These are phyloP conservation scores for Ranitomeya variabilis DNA, from an alignment of 2,113 vertebrate genomes.

Conservation along the genomic window DNA sequence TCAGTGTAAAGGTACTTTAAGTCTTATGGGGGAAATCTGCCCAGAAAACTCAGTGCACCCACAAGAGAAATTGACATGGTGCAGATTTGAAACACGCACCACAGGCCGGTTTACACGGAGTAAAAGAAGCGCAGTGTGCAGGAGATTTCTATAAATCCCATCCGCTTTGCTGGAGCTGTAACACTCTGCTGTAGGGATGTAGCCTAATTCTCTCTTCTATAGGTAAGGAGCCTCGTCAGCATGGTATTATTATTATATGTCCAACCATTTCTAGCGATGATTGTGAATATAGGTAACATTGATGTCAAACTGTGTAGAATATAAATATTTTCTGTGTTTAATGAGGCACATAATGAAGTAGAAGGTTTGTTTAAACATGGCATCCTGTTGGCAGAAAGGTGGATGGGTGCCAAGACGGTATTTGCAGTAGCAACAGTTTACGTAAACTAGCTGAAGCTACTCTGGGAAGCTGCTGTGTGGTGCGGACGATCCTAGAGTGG, in stretches of 20 bases:
- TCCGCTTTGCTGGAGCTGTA: too few relatives aligned
- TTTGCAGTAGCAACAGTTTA: constrained; percentile 66
- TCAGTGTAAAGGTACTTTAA: too few relatives aligned
- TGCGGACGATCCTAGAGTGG: not conserved
- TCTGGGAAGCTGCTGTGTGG: not conserved
- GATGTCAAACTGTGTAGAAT: not conserved
- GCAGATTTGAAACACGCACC: too few relatives aligned
- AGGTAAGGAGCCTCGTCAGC: not conserved
- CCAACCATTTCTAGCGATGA: not conserved
- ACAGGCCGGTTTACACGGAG: too few relatives aligned
- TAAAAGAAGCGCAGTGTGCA: too few relatives aligned
- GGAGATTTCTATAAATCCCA: too few relatives aligned
- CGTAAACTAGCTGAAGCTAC: constrained; percentile 49
- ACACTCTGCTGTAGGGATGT: too few relatives aligned
- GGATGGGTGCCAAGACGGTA: constrained; percentile 53
- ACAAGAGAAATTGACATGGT: too few relatives aligned
- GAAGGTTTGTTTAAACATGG: constrained; percentile 41
- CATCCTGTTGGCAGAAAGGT: constrained; percentile 59
- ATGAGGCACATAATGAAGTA: not conserved
- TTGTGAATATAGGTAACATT: not conserved
- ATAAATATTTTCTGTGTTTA: not conserved
- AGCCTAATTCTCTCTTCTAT: too few relatives aligned
- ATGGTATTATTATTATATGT: not conserved
- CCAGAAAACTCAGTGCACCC: too few relatives aligned
- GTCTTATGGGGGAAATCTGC: too few relatives aligned